phyloP scores from a whole-genome alignment of 2,888 invertebrate species.

The Cephus pygmeus region DNA sequence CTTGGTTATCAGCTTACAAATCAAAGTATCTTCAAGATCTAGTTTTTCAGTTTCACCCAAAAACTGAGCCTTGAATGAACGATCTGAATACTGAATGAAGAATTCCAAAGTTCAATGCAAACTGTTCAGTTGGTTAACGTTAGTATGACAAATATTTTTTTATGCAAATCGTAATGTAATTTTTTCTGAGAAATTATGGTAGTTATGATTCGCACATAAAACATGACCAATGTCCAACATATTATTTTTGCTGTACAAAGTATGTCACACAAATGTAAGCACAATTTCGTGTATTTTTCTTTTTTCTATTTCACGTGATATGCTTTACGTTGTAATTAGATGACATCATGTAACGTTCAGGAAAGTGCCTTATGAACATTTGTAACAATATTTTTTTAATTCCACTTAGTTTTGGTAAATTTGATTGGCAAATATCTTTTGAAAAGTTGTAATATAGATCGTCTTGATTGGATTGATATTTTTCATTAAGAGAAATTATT shows the following conservation, averaged over 20 bases:
- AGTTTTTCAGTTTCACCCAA: not conserved
- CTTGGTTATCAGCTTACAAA: too few relatives aligned
- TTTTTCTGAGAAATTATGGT: not conserved
- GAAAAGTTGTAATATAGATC: too few relatives aligned
- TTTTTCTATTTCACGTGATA: not conserved
- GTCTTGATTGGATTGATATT: too few relatives aligned
- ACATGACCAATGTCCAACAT: not conserved
- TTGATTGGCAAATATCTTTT: too few relatives aligned
- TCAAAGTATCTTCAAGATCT: not conserved
- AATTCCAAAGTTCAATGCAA: not conserved
- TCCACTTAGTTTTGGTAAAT: not conserved
- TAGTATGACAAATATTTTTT: not conserved
- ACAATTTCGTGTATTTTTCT: not conserved
- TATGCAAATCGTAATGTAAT: not conserved
- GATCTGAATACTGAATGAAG: not conserved
- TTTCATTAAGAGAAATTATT: too few relatives aligned
- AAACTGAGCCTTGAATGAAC: not conserved
- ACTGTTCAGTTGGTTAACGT: not conserved
- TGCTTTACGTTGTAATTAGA: not conserved
- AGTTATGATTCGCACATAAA: not conserved
- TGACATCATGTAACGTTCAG: not conserved
- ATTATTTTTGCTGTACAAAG: not conserved
- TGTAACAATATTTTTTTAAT: not conserved
- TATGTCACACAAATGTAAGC: not conserved
- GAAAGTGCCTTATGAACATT: not conserved